Evolutionary conservation across 2,797 vertebrate genomes (phyloP), one percentile per base, ranked within the genome.

Genomic region (Ataeniobius toweri): DNA sequence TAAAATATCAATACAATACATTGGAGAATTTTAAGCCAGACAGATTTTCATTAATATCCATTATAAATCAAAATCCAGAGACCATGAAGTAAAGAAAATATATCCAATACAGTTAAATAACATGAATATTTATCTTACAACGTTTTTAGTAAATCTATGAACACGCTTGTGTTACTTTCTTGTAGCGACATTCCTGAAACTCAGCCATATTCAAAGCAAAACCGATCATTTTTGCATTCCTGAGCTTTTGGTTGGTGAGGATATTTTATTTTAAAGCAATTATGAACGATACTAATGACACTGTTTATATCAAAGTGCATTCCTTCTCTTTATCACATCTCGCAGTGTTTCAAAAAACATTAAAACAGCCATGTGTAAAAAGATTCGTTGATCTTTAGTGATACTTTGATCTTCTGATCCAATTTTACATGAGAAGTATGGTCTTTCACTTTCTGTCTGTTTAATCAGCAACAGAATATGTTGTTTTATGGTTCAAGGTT

Each of bases 401-500:
- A 73, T 53, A 81, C 56, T 0, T 53, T 68, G 9, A 56, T 73
- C 71, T 73, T 50, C 41, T 58, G 39, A 26, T 69, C 73, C 46
- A 56, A 59, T 36, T 79, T 28, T 67, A 46, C 61, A 26, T 39
- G 53, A 53, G 59, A 84, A 41, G 55, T 59, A 74, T n/a, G 8
- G 13, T 61, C 28, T 26, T 78, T 71, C 55, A 20, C 24, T 53
- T 74, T 16, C 12, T 20, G 22, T 82, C 46, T 10, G 46, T 80
- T 82, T 81, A 80, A 85, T 82, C 28, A 78, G 51, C 83, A 22
- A 80, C 59, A 74, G 67, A 20, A 70, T 9, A n/a, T 77, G 74
- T 83, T 75, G 59, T 84, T 85, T 26, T 80, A 86, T 87, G 70
- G 55, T 61, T 75, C 68, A 18, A 48, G 83, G 84, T 89, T n/a